A percentile compares a stretch with the other conserved stretches of the same genome.
phyloP scores from a whole-genome alignment of 2,113 vertebrate species.

The Parotia lawesii region DNA sequence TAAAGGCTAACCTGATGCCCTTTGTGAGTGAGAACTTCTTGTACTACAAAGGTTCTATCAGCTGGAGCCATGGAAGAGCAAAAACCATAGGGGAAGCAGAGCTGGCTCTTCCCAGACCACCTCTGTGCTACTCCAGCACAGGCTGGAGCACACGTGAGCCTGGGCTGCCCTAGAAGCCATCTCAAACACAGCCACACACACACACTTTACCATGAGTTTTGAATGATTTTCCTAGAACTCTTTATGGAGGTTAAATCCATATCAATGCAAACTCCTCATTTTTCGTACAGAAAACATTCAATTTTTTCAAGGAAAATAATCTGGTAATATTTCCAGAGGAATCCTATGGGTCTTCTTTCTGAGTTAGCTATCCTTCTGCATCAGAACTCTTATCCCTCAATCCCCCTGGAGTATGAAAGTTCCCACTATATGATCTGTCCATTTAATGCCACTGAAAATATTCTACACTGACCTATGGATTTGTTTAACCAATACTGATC shows the following conservation, averaged over 20 bases:
- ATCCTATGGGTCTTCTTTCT: not conserved
- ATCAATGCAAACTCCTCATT: not conserved
- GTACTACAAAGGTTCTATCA: not conserved
- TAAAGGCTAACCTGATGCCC: not conserved
- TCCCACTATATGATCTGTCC: not conserved
- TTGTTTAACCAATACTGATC: not conserved
- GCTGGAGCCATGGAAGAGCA: not conserved
- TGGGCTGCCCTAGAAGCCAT: not conserved
- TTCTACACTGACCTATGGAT: not conserved
- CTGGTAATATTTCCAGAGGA: not conserved
- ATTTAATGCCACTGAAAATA: not conserved
- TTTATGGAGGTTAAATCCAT: not conserved
- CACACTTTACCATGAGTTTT: accelerated
- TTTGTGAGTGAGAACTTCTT: not conserved
- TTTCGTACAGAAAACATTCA: not conserved
- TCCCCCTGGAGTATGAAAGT: not conserved
- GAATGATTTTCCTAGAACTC: not conserved
- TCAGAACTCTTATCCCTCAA: not conserved
- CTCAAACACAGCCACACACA: accelerated
- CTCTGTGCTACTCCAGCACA: not conserved
- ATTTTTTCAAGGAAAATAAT: not conserved
- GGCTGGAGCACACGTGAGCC: accelerated
- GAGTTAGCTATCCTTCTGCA: not conserved
- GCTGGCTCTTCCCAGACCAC: not conserved
- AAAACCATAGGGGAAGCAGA: not conserved